Percentiles rank a stretch among this genome's conserved stretches.
Evolutionary conservation across 2,888 invertebrate genomes (phyloP).

Genomic region (Glyphotaelius pellucidus): DNA sequence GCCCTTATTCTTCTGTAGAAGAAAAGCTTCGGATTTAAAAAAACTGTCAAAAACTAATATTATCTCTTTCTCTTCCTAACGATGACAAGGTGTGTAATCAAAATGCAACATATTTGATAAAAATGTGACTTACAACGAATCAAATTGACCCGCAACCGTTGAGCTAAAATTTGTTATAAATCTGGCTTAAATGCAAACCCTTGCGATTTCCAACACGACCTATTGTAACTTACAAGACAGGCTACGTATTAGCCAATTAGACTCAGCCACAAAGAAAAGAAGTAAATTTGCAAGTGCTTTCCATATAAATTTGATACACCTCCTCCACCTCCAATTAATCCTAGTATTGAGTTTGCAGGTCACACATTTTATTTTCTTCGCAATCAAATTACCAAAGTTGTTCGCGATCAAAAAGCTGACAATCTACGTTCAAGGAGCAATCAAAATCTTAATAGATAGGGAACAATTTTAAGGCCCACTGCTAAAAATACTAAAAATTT

Average conservation of each 20-base stretch:
- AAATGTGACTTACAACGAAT: not conserved
- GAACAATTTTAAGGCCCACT: not conserved
- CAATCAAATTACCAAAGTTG: too few species aligned
- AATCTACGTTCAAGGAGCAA: not conserved
- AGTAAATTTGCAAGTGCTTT: too few species aligned
- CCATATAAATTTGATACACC: too few species aligned
- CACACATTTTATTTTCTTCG: not conserved
- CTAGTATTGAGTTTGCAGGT: not conserved
- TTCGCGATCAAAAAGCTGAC: not conserved
- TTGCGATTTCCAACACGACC: too few species aligned
- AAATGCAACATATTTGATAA: not conserved
- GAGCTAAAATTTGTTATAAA: too few species aligned
- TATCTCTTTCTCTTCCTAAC: not conserved
- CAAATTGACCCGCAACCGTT: too few species aligned
- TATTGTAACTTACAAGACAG: too few species aligned
- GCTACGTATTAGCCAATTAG: too few species aligned
- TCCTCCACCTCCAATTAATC: too few species aligned
- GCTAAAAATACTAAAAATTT: not conserved
- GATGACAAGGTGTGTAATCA: not conserved
- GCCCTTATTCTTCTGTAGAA: too few species aligned
- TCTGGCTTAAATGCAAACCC: too few species aligned
- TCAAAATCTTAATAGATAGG: not conserved
- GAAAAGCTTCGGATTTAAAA: not conserved
- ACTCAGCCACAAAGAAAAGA: too few species aligned
- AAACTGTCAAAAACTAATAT: not conserved